These are phyloP conservation scores for Poecile atricapillus DNA, from an alignment of 2,113 vertebrate species.

Conservation along the genomic window DNA sequence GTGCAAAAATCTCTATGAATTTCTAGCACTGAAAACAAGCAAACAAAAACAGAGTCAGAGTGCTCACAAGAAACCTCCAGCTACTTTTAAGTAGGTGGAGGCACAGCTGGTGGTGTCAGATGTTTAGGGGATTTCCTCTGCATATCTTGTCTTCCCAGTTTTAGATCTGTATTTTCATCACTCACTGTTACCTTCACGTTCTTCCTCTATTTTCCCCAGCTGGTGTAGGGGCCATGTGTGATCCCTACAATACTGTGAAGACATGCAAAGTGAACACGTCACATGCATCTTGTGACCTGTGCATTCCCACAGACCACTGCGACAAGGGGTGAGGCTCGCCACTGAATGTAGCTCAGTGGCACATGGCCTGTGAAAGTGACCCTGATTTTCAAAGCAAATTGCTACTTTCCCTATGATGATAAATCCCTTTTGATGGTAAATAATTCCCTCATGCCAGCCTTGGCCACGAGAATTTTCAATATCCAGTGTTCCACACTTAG, in stretches of 20 bases:
- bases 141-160: background rate
- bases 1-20: background rate
- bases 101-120: background rate
- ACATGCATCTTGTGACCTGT: background rate
- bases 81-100: background rate
- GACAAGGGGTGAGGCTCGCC: background rate
- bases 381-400: background rate
- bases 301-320: background rate
- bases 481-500: background rate
- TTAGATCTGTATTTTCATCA: background rate
- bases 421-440: background rate
- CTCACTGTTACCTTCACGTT: background rate
- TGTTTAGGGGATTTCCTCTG: slow-evolving; percentile 22
- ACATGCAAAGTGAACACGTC: background rate
- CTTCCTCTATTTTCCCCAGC: background rate
- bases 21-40: background rate
- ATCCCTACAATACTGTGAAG: background rate
- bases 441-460: background rate
- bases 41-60: background rate
- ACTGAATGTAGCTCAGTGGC: background rate
- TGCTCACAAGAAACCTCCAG: background rate
- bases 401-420: background rate
- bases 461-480: background rate
- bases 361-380: background rate
- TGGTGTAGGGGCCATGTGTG: background rate